Evolutionary conservation across 2,888 invertebrate genomes (phyloP), one percentile per base, ranked within the genome.

Genomic region (Beris chalybata): DNA sequence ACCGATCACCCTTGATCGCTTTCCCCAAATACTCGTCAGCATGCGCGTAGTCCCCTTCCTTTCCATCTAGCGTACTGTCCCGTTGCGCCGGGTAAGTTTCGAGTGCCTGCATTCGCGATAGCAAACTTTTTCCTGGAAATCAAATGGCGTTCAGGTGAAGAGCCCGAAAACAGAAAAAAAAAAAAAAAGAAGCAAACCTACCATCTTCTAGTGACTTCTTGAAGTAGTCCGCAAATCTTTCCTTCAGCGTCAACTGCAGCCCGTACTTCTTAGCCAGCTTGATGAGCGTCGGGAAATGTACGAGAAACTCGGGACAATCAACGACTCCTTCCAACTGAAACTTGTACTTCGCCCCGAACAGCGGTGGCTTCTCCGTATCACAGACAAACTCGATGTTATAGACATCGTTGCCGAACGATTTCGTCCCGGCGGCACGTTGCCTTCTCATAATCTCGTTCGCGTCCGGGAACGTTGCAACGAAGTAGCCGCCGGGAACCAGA

Each of bases 231-330:
- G 87, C 86, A 83, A 97, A 97, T 66, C 86, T 85, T 72, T 87
- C 88, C 73, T 87, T 88, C 59, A 83, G 83, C 0, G 88, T 83
- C 71, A 91, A 80, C 74, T 90, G 86, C 47, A 92, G 79, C 0
- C 89, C 91, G 82, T 85, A 89, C 74, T 89, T 89, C 48, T 84
- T 83, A 11, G 89, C 91, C 64, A 92, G 78, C 75, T 89, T 91
- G 50, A 86, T 85, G 65, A 98, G 83, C 4, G 91, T 85, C 15
- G 95, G 93, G 80, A 97, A 94, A 81, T 98, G 90, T 13, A 98
- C 96, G 67, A 99, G 84, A 83, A 97, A 99, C 79, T 99, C 99
- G 1, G 99, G 99, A 79, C 99, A 99, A 79, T 99, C 90, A 1
- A 99, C 98, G 6, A 96, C 96, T 45, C 93, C 97, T 76, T 98